These are phyloP conservation scores for Bombus polaris DNA, from an alignment of 1,140 invertebrate species.

Conservation along the genomic window DNA sequence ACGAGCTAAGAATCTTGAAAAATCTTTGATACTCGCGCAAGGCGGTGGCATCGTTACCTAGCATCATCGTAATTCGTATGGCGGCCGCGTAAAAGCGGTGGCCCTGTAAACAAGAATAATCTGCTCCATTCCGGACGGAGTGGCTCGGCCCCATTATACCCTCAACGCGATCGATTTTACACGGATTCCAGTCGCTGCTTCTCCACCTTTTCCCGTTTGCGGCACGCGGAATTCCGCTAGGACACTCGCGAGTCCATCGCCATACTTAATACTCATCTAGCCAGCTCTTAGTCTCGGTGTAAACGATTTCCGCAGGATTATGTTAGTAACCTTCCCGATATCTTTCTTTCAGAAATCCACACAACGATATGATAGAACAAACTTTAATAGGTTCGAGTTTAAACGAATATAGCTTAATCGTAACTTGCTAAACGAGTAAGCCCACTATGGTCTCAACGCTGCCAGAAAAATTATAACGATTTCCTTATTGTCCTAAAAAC, in stretches of 20 bases:
- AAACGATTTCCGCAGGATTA: neutral
- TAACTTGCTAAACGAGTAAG: no score
- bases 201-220: neutral
- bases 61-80: neutral
- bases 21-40: neutral
- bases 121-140: neutral
- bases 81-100: neutral
- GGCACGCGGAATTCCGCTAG: no score
- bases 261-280: neutral
- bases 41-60: neutral
- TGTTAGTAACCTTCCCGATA: neutral
- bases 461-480: no score
- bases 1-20: neutral
- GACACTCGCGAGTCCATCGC: neutral
- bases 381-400: no score
- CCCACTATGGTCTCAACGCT: no score
- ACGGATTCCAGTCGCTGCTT: neutral
- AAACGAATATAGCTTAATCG: no score
- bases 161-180: conserved; percentile 10
- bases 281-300: neutral
- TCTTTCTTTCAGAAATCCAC: no score
- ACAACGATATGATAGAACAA: no score
- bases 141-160: neutral
- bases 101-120: conserved; percentile 19
- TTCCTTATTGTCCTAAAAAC: no score